Conservation (phyloP, 2,888 invertebrate species). For the Cataglyphis cursor region DNA sequence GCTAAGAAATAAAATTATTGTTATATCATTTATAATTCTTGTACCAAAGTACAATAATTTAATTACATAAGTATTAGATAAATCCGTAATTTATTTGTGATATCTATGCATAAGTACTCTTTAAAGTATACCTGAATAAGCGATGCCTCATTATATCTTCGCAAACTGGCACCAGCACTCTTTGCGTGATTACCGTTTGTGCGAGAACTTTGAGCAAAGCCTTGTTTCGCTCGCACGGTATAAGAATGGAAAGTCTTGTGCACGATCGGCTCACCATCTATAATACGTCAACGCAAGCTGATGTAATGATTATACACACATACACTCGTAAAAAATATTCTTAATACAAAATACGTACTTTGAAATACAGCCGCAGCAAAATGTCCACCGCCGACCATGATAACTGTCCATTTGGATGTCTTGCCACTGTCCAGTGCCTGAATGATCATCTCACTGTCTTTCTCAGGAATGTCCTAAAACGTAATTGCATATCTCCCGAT, state of each 20-base stretch:
- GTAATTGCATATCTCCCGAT: slow-evolving; percentile 75
- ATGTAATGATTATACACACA: background rate
- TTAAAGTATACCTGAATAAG: slow-evolving; percentile 90
- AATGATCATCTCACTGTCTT: slow-evolving; percentile 82
- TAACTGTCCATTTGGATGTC: slow-evolving; percentile 90
- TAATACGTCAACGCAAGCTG: background rate
- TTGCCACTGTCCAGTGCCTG: slow-evolving; percentile 83
- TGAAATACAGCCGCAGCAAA: slow-evolving; percentile 92
- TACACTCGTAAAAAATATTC: background rate
- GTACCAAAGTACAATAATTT: background rate
- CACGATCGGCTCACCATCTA: slow-evolving; percentile 87
- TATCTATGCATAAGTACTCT: background rate
- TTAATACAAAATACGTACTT: slow-evolving; percentile 79
- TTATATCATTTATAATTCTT: background rate
- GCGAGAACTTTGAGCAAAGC: slow-evolving; percentile 91
- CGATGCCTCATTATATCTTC: slow-evolving; percentile 93
- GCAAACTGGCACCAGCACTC: slow-evolving; percentile 93
- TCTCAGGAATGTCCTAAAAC: slow-evolving; percentile 87
- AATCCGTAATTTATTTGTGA: background rate
- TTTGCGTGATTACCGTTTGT: slow-evolving; percentile 89
- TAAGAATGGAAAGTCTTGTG: slow-evolving; percentile 96
- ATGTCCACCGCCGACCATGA: slow-evolving; percentile 95
- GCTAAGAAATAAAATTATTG: slow-evolving; percentile 87
- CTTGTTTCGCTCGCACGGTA: slow-evolving; percentile 94
- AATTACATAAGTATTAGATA: background rate